Percentiles rank a stretch among this genome's conserved stretches.
phyloP scores from a whole-genome alignment of 2,888 invertebrate species.

The Drosophila fungiperda region DNA sequence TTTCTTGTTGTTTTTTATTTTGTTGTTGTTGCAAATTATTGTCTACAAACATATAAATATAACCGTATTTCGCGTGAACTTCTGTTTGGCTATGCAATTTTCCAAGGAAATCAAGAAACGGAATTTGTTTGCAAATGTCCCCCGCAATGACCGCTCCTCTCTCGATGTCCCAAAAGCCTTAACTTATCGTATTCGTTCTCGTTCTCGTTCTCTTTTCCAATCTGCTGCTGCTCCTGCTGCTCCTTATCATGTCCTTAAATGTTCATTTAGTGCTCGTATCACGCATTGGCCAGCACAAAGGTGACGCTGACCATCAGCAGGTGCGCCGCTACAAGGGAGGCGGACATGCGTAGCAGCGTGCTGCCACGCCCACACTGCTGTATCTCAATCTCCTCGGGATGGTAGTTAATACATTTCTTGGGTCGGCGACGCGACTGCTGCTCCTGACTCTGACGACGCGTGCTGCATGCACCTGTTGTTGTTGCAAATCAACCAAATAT shows the following conservation, averaged over 20 bases:
- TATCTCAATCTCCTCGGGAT: constrained; percentile 90
- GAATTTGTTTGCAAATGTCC: constrained; percentile 3
- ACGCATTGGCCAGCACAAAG: constrained; percentile 83
- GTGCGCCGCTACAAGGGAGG: constrained; percentile 79
- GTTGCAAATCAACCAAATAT: constrained; percentile 45
- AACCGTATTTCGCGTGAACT: constrained; percentile 30
- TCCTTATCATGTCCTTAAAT: constrained; percentile 5
- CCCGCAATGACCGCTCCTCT: background rate
- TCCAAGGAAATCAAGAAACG: constrained; percentile 24
- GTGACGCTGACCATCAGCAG: constrained; percentile 82
- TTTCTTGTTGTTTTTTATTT: background rate
- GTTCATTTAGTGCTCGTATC: constrained; percentile 79
- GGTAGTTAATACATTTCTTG: constrained; percentile 94
- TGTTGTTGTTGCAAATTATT: constrained; percentile 69
- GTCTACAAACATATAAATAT: constrained; percentile 76
- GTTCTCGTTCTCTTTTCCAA: background rate
- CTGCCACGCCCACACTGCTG: constrained; percentile 85
- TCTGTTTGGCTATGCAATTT: constrained; percentile 32
- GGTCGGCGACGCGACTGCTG: constrained; percentile 90
- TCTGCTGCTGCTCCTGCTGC: background rate
- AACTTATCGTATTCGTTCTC: constrained; percentile 20
- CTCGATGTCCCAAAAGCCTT: background rate
- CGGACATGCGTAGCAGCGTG: constrained; percentile 74
- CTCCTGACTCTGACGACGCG: constrained; percentile 87
- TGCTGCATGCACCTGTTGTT: constrained; percentile 84